Evolutionary conservation across 2,888 invertebrate genomes (phyloP).

Genomic region (Ornithoptera priamus): DNA sequence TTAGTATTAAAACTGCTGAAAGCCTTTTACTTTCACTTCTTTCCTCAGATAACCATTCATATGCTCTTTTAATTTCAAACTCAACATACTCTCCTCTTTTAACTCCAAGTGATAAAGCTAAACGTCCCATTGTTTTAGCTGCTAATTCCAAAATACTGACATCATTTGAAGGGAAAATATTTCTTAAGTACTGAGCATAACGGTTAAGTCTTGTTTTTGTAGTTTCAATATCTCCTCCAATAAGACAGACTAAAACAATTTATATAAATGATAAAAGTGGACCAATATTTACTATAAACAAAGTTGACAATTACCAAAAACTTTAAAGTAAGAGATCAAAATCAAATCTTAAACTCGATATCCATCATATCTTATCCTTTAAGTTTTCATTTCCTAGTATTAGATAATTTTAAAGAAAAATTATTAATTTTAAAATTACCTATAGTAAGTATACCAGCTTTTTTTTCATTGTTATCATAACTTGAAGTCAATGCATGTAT

Average conservation of each 20-base stretch:
- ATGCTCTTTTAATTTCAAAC: constrained; percentile 95
- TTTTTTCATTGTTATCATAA: constrained; percentile 94
- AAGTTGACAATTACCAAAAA: background rate
- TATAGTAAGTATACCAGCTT: constrained; percentile 96
- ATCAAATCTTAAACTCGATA: background rate
- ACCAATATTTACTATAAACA: background rate
- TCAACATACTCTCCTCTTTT: constrained; percentile 97
- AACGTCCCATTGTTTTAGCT: constrained; percentile 95
- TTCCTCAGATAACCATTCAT: constrained; percentile 96
- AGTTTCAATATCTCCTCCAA: constrained; percentile 94
- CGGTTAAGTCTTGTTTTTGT: constrained; percentile 92
- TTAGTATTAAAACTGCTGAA: constrained; percentile 93
- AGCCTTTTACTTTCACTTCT: constrained; percentile 94
- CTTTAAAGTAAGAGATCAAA: background rate
- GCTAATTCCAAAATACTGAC: constrained; percentile 95
- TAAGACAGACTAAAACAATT: constrained; percentile 88
- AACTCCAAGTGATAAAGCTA: constrained; percentile 93
- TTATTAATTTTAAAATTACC: constrained; percentile 66
- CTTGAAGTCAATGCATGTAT: constrained; percentile 97
- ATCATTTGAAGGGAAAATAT: constrained; percentile 93
- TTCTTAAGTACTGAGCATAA: constrained; percentile 94
- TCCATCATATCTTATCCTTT: background rate
- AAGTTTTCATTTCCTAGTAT: background rate
- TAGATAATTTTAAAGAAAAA: constrained; percentile 1
- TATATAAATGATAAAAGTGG: background rate